Evolutionary conservation across 2,888 invertebrate species (phyloP).

Genomic region (Nyleta sp.): DNA sequence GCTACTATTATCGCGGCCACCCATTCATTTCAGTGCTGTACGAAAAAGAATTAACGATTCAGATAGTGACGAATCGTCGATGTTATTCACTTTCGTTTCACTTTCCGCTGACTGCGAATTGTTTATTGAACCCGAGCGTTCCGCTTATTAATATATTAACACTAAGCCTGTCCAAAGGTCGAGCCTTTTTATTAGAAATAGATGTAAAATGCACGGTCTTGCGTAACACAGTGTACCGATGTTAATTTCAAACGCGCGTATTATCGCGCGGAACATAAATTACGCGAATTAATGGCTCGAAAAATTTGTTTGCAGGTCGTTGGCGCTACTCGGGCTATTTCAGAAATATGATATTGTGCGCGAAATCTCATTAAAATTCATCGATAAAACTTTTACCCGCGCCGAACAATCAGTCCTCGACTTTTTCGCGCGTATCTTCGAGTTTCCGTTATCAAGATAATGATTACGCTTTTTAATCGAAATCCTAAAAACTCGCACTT

Average conservation of each 20-base stretch:
- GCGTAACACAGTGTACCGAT: constrained; percentile 28
- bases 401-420: not conserved
- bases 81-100: constrained; percentile 16
- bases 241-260: constrained; percentile 16
- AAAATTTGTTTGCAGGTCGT: constrained; percentile 11
- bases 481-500: not conserved
- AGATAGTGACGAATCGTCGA: constrained; percentile 32
- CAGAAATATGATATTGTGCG: constrained; percentile 12
- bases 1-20: constrained; percentile 49
- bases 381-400: not conserved
- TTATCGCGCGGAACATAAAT: constrained; percentile 27
- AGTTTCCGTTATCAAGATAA: constrained; percentile 1
- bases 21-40: constrained; percentile 37
- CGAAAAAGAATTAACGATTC: constrained; percentile 14
- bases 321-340: constrained; percentile 6
- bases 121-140: constrained; percentile 15
- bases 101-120: constrained; percentile 8
- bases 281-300: constrained; percentile 32
- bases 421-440: not conserved
- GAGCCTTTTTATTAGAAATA: constrained; percentile 23
- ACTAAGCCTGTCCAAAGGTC: constrained; percentile 22
- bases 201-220: constrained; percentile 27
- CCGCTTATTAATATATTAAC: constrained; percentile 25
- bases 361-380: constrained; percentile 19
- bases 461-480: constrained; percentile 12